These are phyloP conservation scores for Axis porcinus DNA, from an alignment of 2,113 vertebrate species.

Conservation along the genomic window DNA sequence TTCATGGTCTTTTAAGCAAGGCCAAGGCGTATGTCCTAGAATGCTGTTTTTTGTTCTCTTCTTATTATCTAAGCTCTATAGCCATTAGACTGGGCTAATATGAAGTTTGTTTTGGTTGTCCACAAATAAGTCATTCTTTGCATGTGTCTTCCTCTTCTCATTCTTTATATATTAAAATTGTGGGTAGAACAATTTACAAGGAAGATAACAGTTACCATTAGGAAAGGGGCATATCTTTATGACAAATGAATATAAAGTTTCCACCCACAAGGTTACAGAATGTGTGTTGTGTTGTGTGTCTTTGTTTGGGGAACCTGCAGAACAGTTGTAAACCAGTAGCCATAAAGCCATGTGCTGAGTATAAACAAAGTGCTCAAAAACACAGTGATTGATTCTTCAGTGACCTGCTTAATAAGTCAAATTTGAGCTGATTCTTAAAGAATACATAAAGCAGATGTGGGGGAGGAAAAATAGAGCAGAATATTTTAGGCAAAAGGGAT, in stretches of 20 bases:
- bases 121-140: neutral
- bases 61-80: neutral
- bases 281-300: neutral
- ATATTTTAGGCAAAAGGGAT: neutral
- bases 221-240: neutral
- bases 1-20: conserved; percentile 43
- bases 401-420: neutral
- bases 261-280: neutral
- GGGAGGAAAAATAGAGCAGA: neutral
- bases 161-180: neutral
- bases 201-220: neutral
- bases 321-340: neutral
- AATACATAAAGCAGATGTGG: neutral
- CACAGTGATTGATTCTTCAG: neutral
- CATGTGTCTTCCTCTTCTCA: neutral
- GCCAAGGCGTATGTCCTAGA: neutral
- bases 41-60: neutral
- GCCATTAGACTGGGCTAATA: neutral
- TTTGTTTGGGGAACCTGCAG: neutral
- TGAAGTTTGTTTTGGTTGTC: neutral
- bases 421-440: conserved; percentile 1
- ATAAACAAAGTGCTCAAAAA: neutral
- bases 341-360: neutral
- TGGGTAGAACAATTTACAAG: conserved; percentile 11
- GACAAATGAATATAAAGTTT: neutral